Base-by-base conservation (phyloP, 1,140 invertebrate species). In the Telenomus remus region DNA sequence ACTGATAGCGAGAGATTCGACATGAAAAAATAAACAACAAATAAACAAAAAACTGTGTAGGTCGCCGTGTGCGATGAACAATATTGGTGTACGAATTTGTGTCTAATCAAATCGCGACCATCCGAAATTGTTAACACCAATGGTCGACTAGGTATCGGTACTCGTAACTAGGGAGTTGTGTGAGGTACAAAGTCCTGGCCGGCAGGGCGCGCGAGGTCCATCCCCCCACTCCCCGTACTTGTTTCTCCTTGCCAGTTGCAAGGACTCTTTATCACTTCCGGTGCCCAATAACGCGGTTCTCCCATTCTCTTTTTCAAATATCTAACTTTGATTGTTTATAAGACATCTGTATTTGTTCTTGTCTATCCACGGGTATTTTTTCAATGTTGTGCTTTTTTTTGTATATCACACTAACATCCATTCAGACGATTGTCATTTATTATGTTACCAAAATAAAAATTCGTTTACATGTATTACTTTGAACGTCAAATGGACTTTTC, bases 161-260 rank as follows among this genome's bases (percentile, higher is more conserved):
- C 87, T 88, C 87, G 87, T 88, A 88, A 88, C 86, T 88, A 88
- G 87, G 87, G 87, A 88, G 87, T 88, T 88, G 87, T 88, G 87
- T 87, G 87, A 88, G 87, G 87, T 88, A 88, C 85, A 87, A 11
- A 85, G 86, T 88, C 86, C 86, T 88, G 87, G 81, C 85, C 86
- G 87, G 85, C 86, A 87, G 86, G 86, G 86, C 86, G 85, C 86
- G 85, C 85, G 86, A 86, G 82, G 75, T 87, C 83, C 86, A 84
- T 82, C 86, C 81, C 82, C 86, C 84, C 84, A 85, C 79, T 81
- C 82, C 86, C 86, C 87, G 86, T 88, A 88, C 85, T 87, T 86
- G 70, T 73, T n/a, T n/a, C 69, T 70, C 69, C 71, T 57, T 69
- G 54, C 35, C 46, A 70, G 44, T 64, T 63, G 60, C 65, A 73